Conservation (phyloP, 2,888 invertebrate genomes). For the Melipona bicolor region DNA sequence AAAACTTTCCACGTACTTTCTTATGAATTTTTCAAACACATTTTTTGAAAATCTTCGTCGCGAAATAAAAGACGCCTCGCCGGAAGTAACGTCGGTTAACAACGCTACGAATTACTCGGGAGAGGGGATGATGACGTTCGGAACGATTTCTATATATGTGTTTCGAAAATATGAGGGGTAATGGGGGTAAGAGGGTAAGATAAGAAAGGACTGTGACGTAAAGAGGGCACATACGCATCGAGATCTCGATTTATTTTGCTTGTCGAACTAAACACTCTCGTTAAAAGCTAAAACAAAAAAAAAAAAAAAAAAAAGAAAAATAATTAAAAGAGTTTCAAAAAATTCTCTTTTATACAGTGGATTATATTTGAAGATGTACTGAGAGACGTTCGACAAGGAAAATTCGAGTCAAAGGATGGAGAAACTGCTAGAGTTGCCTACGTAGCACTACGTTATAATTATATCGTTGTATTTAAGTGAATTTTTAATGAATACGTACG, state of each 20-base stretch:
- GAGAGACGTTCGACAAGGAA: constrained; percentile 11
- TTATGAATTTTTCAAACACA: background rate
- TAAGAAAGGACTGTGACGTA: constrained; percentile 54
- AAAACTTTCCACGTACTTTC: background rate
- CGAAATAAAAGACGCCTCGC: constrained; percentile 44
- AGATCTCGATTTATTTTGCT: constrained; percentile 45
- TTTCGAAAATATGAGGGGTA: constrained; percentile 65
- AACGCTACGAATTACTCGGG: constrained; percentile 73
- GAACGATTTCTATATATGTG: constrained; percentile 68
- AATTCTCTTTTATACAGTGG: background rate
- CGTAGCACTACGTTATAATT: constrained; percentile 76
- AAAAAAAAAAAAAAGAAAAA: background rate
- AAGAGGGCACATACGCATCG: constrained; percentile 71
- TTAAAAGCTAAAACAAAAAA: background rate
- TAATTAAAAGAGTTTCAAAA: background rate
- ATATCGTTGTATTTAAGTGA: constrained; percentile 40
- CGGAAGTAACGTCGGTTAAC: constrained; percentile 60
- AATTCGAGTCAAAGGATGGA: constrained; percentile 53
- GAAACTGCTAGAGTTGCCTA: constrained; percentile 78
- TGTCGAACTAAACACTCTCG: constrained; percentile 5
- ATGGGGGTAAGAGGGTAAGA: constrained; percentile 44
- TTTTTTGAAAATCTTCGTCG: background rate
- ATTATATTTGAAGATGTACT: background rate
- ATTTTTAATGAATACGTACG: constrained; percentile 49
- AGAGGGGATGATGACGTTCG: constrained; percentile 59